A percentile compares a stretch with the other conserved stretches of the same genome.
phyloP scores from a whole-genome alignment of 2,113 vertebrate species.

The Mormyrus lacerda region DNA sequence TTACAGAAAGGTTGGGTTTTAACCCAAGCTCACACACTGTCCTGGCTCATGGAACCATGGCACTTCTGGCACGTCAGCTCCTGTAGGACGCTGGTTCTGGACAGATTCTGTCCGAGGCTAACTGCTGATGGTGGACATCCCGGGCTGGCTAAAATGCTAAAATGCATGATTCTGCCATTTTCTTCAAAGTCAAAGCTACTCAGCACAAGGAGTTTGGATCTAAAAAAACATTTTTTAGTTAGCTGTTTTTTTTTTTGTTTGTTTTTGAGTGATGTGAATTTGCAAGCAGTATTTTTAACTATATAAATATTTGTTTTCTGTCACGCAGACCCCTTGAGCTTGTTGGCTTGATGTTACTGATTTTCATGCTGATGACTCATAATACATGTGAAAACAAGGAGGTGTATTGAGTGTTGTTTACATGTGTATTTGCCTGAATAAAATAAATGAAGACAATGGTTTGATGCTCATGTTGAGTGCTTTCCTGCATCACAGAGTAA shows the following conservation, averaged over 20 bases:
- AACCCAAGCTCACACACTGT: neutral
- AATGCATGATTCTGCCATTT: neutral
- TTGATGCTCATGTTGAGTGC: neutral
- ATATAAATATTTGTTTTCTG: neutral
- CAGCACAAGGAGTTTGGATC: neutral
- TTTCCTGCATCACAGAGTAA: neutral
- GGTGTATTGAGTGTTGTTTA: constrained; percentile 79
- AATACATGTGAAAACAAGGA: constrained; percentile 55
- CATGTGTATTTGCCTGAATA: constrained; percentile 58
- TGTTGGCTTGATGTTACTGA: constrained; percentile 59
- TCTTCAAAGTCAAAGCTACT: neutral
- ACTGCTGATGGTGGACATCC: neutral
- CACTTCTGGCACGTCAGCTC: neutral
- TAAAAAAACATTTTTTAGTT: neutral
- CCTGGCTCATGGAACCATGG: neutral
- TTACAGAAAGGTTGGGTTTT: neutral
- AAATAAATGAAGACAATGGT: neutral
- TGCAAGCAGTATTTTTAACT: neutral
- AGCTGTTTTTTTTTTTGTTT: neutral
- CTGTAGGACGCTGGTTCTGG: neutral
- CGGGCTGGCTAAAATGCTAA: neutral
- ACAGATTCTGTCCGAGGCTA: neutral
- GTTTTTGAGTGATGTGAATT: neutral
- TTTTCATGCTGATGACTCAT: constrained; percentile 72
- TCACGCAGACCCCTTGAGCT: neutral